Conservation (phyloP, 2,113 vertebrate species). For the Agelaius phoeniceus region DNA sequence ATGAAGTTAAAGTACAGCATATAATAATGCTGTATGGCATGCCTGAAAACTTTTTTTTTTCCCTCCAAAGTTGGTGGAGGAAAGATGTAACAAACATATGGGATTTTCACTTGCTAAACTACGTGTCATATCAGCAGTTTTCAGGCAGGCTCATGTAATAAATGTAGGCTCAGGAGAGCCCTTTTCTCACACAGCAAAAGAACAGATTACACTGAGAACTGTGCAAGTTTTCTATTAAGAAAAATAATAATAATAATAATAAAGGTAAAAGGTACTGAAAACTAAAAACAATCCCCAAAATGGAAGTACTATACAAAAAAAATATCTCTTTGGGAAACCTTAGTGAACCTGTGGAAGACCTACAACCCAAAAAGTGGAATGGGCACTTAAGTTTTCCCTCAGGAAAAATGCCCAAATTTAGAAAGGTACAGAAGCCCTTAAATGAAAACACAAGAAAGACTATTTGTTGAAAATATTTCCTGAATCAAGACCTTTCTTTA, state of each 20-base stretch:
- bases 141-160: neutral
- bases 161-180: neutral
- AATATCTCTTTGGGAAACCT: neutral
- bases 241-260: neutral
- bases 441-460: neutral
- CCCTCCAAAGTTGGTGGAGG: neutral
- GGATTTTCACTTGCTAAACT: slow-evolving; percentile 57
- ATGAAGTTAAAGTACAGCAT: slow-evolving; percentile 63
- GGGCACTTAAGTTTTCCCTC: neutral
- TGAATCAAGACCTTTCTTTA: neutral
- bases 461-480: neutral
- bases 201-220: neutral
- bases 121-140: slow-evolving; percentile 41
- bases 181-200: neutral
- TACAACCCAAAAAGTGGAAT: neutral
- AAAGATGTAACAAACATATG: slow-evolving; percentile 53
- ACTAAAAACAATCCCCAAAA: neutral
- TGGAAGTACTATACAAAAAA: neutral
- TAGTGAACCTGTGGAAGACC: neutral
- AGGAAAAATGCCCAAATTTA: neutral
- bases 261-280: neutral
- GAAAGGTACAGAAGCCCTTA: neutral
- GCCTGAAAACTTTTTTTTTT: slow-evolving; percentile 43
- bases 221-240: neutral
- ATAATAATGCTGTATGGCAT: slow-evolving; percentile 40